Percentiles rank a stretch among this genome's conserved stretches.
Conservation (phyloP, 2,888 invertebrate genomes). For the Caradrina clavipalpis region DNA sequence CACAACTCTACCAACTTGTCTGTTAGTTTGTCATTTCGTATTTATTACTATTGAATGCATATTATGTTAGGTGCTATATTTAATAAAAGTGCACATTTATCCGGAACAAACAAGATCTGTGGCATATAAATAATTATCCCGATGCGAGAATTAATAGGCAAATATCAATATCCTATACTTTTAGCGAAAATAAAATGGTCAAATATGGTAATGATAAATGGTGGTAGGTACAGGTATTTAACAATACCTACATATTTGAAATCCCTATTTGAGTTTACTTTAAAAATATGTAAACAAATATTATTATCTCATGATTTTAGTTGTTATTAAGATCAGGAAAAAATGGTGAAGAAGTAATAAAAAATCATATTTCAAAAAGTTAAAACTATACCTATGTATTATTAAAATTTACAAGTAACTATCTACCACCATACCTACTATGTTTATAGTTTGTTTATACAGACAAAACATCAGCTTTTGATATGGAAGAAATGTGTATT, state of each 20-base stretch:
- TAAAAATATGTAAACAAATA: no score
- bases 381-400: no score
- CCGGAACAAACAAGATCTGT: background rate
- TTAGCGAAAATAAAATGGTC: background rate
- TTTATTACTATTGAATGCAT: conserved; percentile 14
- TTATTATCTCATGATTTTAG: no score
- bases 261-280: no score
- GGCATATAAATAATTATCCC: conserved; percentile 31
- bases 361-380: no score
- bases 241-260: background rate
- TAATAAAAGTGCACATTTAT: conserved; percentile 9
- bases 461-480: conserved; percentile 20
- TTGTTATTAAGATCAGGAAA: no score
- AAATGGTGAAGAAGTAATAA: no score
- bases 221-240: background rate
- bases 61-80: conserved; percentile 8
- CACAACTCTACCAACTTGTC: conserved; percentile 2
- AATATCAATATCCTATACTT: background rate
- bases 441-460: background rate
- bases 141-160: conserved; percentile 7
- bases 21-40: conserved; percentile 20
- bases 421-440: background rate
- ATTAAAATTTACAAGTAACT: background rate
- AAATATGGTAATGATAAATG: no score
- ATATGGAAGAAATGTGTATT: background rate